A percentile compares a stretch with the other conserved stretches of the same genome.
phyloP scores from a whole-genome alignment of 2,888 invertebrate genomes.

The Pimpla rufipes region DNA sequence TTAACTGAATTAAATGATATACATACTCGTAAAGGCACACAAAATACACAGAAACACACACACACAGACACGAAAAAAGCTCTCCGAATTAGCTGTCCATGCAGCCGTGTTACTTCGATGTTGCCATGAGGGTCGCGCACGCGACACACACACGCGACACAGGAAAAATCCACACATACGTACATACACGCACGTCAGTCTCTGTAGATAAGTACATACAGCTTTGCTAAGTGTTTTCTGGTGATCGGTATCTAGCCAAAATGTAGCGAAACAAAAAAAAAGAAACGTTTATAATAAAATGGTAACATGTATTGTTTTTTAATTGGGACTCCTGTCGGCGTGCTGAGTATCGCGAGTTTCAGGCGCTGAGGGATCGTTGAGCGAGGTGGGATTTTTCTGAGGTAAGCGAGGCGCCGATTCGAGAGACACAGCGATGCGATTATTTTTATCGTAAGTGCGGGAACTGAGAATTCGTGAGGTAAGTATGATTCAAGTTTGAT shows the following conservation, averaged over 20 bases:
- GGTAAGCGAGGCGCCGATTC: no score
- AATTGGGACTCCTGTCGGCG: slow-evolving; percentile 73
- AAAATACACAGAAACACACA: no score
- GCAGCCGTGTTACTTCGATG: slow-evolving; percentile 66
- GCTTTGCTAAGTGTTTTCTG: slow-evolving; percentile 85
- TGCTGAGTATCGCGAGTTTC: slow-evolving; percentile 1
- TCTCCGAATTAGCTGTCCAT: slow-evolving; percentile 70
- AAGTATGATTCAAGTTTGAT: no score
- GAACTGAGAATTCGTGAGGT: no score
- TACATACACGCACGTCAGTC: slow-evolving; percentile 77
- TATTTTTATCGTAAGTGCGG: no score
- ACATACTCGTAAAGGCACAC: slow-evolving; percentile 8
- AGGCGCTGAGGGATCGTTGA: neutral
- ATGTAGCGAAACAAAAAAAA: slow-evolving; percentile 80
- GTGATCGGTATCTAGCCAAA: slow-evolving; percentile 85
- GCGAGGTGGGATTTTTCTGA: neutral
- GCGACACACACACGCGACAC: slow-evolving; percentile 49
- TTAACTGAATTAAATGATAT: slow-evolving; percentile 29
- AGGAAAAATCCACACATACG: slow-evolving; percentile 67
- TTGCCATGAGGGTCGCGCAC: slow-evolving; percentile 40
- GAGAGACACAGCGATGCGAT: no score
- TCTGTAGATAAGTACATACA: slow-evolving; percentile 84
- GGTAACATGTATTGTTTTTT: slow-evolving; percentile 84
- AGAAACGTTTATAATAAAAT: slow-evolving; percentile 85
- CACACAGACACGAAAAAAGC: slow-evolving; percentile 33